These are phyloP conservation scores for Apamea crenata DNA, from an alignment of 2,888 invertebrate species.

Conservation along the genomic window DNA sequence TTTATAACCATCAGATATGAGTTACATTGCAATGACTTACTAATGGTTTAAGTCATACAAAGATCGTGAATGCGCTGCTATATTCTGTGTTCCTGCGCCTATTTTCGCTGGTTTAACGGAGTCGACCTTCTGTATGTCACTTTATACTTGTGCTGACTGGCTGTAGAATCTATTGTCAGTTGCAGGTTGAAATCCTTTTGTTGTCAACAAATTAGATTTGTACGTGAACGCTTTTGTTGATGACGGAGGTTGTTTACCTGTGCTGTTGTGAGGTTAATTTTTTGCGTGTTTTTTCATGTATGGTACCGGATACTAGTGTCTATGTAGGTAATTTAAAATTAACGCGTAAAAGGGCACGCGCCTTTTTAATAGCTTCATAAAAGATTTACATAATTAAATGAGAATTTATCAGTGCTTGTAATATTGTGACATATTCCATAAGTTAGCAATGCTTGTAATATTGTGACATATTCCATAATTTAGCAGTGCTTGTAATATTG, in stretches of 20 bases:
- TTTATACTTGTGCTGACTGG: slow-evolving; percentile 50
- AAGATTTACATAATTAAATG: background rate
- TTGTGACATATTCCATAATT: too few relatives aligned
- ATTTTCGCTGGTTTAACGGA: background rate
- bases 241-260: slow-evolving; percentile 62
- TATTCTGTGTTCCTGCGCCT: background rate
- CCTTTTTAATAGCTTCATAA: background rate
- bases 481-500: too few relatives aligned
- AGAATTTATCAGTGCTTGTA: background rate
- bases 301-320: background rate
- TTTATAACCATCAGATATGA: background rate
- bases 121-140: slow-evolving; percentile 10
- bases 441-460: too few relatives aligned
- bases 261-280: slow-evolving; percentile 20
- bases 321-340: background rate
- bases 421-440: background rate
- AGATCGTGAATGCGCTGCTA: background rate
- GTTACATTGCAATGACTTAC: background rate
- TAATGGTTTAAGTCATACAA: background rate
- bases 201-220: slow-evolving; percentile 74
- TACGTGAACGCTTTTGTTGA: slow-evolving; percentile 70
- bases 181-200: slow-evolving; percentile 74
- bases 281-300: slow-evolving; percentile 20
- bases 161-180: slow-evolving; percentile 73
- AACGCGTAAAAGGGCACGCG: background rate